Evolutionary conservation across 2,797 vertebrate genomes (phyloP), one percentile per base, ranked within the genome.

Genomic region (Ambastaia sidthimunki): DNA sequence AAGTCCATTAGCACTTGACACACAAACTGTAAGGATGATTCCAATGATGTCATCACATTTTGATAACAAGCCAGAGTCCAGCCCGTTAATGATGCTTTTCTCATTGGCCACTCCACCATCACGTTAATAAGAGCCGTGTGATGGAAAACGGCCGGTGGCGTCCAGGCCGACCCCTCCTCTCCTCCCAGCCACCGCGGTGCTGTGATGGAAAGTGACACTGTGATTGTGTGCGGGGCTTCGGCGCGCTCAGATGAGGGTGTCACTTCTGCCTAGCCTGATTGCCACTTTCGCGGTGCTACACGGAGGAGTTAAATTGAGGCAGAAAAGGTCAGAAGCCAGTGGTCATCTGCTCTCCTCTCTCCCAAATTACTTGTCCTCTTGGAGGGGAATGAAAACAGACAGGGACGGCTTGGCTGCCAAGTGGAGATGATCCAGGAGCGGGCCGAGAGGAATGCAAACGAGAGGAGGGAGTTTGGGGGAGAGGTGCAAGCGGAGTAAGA

Each of bases 271-370:
- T 90, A 89, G 90, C 12, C 86, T 93, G 93, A 95, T 90, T 93
- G 94, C 91, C 90, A 93, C 78, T 93, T 91, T 92, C 86, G 82
- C 87, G 82, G 87, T 19, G 54, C 84, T 16, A 87, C 76, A 86
- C 83, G 74, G 83, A 84, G 90, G 86, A 95, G 87, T 86, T 91
- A 94, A 95, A 96, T 93, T 86, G 94, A 91, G 94, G 94, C 89
- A 95, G 96, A 94, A 95, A 96, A 95, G 95, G 93, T 95, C 93
- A 92, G 92, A 67, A 91, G 93, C 90, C 88, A 91, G 86, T 90
- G 94, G 94, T 91, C 94, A 92, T 93, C 91, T 92, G 90, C 85
- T 90, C 91, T 90, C 91, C 87, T 90, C 91, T 86, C 90, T 88
- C 90, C 89, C 88, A 92, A 90, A 91, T 91, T 86, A 85, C 93